phyloP scores from a whole-genome alignment of 2,113 vertebrate species.

The Rana temporaria region DNA sequence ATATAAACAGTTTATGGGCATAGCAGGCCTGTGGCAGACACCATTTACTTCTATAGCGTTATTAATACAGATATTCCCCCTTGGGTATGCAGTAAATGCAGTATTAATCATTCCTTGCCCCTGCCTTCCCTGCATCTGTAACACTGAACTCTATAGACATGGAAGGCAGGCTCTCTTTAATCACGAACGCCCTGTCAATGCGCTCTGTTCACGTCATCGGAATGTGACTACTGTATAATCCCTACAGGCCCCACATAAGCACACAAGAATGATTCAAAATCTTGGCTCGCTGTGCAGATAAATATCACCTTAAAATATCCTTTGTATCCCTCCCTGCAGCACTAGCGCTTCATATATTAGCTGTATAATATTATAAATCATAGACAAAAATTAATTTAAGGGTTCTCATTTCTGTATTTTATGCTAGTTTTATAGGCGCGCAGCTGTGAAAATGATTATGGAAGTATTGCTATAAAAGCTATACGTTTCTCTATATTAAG shows the following conservation, averaged over 20 bases:
- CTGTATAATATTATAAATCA: constrained; percentile 15
- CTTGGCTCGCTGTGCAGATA: background rate
- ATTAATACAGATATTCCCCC: background rate
- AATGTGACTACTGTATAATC: constrained; percentile 24
- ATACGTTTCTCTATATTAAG: background rate
- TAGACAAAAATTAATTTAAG: background rate
- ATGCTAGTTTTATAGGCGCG: background rate
- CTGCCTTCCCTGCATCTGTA: background rate
- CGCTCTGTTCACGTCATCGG: background rate
- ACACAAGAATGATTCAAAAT: constrained; percentile 1
- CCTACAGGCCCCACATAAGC: constrained; percentile 1
- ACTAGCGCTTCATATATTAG: background rate
- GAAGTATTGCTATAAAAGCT: background rate
- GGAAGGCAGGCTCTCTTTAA: background rate
- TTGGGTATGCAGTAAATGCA: background rate
- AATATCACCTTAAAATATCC: constrained; percentile 11
- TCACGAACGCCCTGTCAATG: constrained; percentile 6
- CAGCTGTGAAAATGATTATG: background rate
- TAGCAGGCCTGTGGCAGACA: too few species aligned
- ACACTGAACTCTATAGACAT: background rate
- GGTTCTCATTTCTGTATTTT: background rate
- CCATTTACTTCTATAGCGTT: too few species aligned
- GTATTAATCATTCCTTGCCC: background rate
- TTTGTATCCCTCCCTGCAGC: background rate
- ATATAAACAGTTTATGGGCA: too few species aligned